Evolutionary conservation across 2,797 vertebrate species (phyloP).

Genomic region (Odontamblyopus rebecca): DNA sequence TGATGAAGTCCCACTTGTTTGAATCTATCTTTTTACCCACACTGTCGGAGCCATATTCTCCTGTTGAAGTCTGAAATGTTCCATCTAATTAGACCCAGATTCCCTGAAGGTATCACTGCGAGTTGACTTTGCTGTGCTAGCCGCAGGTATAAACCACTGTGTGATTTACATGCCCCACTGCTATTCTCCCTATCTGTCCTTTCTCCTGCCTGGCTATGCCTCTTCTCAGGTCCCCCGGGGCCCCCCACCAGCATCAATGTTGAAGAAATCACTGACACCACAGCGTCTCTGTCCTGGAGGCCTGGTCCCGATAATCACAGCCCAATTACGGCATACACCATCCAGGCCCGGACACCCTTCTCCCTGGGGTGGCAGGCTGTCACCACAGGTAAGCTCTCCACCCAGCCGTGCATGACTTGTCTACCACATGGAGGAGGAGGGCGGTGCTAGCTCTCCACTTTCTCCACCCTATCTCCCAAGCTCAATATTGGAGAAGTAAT

Average conservation of each 20-base stretch:
- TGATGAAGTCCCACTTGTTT: neutral
- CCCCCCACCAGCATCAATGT: slow-evolving; percentile 91
- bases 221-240: slow-evolving; percentile 88
- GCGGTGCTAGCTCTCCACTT: slow-evolving; percentile 34
- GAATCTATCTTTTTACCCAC: neutral
- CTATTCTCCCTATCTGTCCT: slow-evolving; percentile 25
- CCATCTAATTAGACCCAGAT: slow-evolving; percentile 67
- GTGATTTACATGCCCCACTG: slow-evolving; percentile 55
- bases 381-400: slow-evolving; percentile 88
- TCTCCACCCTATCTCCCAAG: slow-evolving; percentile 28
- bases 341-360: slow-evolving; percentile 96
- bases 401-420: slow-evolving; percentile 61
- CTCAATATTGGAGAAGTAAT: slow-evolving; percentile 65
- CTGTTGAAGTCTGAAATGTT: slow-evolving; percentile 42
- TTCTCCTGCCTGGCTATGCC: slow-evolving; percentile 42
- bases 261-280: slow-evolving; percentile 93
- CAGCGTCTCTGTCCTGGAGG: slow-evolving; percentile 94
- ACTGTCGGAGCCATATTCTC: slow-evolving; percentile 18
- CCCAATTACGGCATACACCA: slow-evolving; percentile 90
- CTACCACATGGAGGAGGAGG: slow-evolving; percentile 39
- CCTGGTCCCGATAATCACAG: slow-evolving; percentile 97
- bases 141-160: slow-evolving; percentile 52
- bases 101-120: slow-evolving; percentile 54
- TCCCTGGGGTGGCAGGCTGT: slow-evolving; percentile 98
- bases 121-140: slow-evolving; percentile 48